These are phyloP conservation scores for Dendroctonus valens DNA, from an alignment of 1,140 invertebrate genomes.

Conservation along the genomic window DNA sequence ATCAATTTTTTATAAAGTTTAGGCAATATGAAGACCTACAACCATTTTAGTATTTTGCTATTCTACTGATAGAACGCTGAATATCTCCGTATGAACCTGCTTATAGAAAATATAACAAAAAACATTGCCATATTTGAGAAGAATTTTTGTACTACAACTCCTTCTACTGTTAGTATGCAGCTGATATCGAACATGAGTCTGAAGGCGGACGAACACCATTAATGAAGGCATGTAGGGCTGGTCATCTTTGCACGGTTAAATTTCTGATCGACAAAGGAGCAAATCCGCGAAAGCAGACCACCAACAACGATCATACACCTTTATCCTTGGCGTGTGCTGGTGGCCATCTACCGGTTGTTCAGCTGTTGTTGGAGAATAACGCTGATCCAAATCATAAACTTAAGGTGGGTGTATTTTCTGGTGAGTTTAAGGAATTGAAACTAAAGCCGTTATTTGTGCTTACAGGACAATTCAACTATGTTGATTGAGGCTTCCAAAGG, in stretches of 20 bases:
- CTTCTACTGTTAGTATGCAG: slow-evolving; percentile 66
- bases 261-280: slow-evolving; percentile 92
- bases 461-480: slow-evolving; percentile 94
- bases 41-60: no score
- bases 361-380: slow-evolving; percentile 82
- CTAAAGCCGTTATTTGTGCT: slow-evolving; percentile 11
- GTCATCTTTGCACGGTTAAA: slow-evolving; percentile 97
- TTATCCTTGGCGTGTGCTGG: slow-evolving; percentile 95
- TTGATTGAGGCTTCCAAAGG: slow-evolving; percentile 97
- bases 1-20: no score
- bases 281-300: slow-evolving; percentile 87
- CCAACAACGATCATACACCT: slow-evolving; percentile 97
- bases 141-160: not conserved
- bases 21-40: no score
- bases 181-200: slow-evolving; percentile 92
- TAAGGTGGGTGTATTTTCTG: slow-evolving; percentile 54
- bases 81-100: no score
- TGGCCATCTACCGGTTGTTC: slow-evolving; percentile 90
- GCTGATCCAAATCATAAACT: slow-evolving; percentile 95
- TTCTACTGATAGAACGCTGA: no score
- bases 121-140: no score
- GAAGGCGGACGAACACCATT: slow-evolving; percentile 92
- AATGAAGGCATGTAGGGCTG: slow-evolving; percentile 98
- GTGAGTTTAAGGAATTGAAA: no score
- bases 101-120: no score